Base-by-base conservation (phyloP, 1,140 invertebrate species). In the Drosophila suzukii region DNA sequence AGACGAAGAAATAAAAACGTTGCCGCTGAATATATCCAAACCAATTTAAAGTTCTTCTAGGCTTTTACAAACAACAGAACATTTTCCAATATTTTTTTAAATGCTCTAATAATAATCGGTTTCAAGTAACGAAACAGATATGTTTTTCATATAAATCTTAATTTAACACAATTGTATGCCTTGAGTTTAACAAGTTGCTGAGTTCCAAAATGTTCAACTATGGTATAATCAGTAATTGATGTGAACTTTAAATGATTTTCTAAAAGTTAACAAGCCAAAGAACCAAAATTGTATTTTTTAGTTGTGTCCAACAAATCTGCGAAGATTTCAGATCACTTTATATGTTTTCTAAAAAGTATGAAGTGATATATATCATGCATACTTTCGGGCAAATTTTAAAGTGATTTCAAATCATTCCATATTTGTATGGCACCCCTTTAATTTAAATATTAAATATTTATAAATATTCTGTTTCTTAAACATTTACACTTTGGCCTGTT, bases 31-130 rank as follows among this genome's bases (percentile, higher is more conserved):
- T 91, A 91, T 91, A 91, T 85, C 83, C 84, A 89, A 90, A 56
- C 62, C 59, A 75, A 65, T 76, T 66, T 44, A 60, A 75, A 91
- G 89, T 72, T 92, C 91, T 92, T 92, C 91, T 92, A 92, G 83
- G 91, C 91, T 92, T 92, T 92, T 92, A 92, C 91, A 92, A 92
- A 92, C 91, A 92, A 91, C 75, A 88, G 78, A 90, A 90, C 78
- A 86, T 91, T 78, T 86, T 81, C 78, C 61, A 83, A 53, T 63
- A 76, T 86, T 54, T 78, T 75, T 86, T 88, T n/a, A 46, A 63
- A 77, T 80, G 81, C 71, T 83, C 81, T 60, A 57, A 76, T 34
- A 61, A 66, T 78, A 86, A 79, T 86, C 70, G 65, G 79, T 50
- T 80, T 58, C 43, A 30, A 73, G 24, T 50, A 62, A 67, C 41